These are phyloP conservation scores for Myrmophylax atrothorax DNA, from an alignment of 2,113 vertebrate genomes.

Conservation along the genomic window DNA sequence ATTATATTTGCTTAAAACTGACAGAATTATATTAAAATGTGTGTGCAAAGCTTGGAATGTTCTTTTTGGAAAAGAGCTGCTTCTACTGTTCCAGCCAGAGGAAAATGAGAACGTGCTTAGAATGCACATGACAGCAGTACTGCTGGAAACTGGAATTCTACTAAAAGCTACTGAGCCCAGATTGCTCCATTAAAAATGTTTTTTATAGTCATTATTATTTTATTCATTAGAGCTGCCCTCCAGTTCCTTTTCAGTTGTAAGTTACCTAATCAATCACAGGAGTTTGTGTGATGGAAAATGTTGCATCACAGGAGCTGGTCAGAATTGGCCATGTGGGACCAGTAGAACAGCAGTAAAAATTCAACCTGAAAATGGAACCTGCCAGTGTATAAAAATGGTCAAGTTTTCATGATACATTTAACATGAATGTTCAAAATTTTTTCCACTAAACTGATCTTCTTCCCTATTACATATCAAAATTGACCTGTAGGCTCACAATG, in stretches of 20 bases:
- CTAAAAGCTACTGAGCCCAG: not conserved
- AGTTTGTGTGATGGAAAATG: not conserved
- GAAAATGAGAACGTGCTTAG: not conserved
- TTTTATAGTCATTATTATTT: not conserved
- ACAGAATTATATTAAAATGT: not conserved
- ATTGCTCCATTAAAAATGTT: not conserved
- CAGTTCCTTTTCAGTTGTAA: not conserved
- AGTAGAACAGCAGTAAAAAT: not conserved
- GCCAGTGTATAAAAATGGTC: not conserved
- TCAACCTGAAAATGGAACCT: not conserved
- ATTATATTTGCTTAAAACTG: not conserved
- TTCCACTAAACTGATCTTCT: not conserved
- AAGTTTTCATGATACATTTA: not conserved
- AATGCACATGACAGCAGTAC: not conserved
- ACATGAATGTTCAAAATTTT: not conserved
- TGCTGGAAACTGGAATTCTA: constrained; percentile 1
- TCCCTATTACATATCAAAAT: not conserved
- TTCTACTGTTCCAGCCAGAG: not conserved
- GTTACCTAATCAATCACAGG: not conserved
- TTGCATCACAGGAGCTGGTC: not conserved
- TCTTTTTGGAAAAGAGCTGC: not conserved
- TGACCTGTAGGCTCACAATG: not conserved
- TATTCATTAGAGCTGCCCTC: not conserved
- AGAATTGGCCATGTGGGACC: not conserved
- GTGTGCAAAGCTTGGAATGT: not conserved